Conservation (phyloP, 2,888 invertebrate genomes). For the Hypena proboscidalis region DNA sequence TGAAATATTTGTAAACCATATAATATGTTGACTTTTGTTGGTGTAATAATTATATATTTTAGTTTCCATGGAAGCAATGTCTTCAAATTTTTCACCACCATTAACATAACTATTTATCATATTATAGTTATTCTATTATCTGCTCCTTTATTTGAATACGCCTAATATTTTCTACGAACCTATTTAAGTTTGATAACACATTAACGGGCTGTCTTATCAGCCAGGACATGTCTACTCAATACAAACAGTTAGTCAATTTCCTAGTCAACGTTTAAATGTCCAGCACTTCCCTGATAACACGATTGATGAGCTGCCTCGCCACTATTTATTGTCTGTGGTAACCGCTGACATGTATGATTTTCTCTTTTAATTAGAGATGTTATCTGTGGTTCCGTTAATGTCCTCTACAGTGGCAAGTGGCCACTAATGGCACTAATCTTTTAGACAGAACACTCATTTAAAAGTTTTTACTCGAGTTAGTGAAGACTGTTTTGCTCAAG, state of each 20-base stretch:
- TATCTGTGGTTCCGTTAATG: slow-evolving; percentile 71
- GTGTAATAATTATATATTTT: too few species aligned
- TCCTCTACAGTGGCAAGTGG: slow-evolving; percentile 56
- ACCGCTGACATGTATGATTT: slow-evolving; percentile 58
- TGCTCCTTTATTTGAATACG: too few species aligned
- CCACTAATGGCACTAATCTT: too few species aligned
- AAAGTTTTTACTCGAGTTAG: too few species aligned
- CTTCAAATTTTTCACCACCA: too few species aligned
- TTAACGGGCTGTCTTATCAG: slow-evolving; percentile 48
- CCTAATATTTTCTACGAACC: slow-evolving; percentile 29
- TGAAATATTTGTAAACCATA: too few species aligned
- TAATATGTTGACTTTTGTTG: too few species aligned
- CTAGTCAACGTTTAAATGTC: slow-evolving; percentile 51
- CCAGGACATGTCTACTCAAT: slow-evolving; percentile 41
- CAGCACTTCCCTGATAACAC: slow-evolving; percentile 39
- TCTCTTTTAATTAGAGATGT: slow-evolving; percentile 69
- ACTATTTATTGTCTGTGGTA: slow-evolving; percentile 45
- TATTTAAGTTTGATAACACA: slow-evolving; percentile 36
- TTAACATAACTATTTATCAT: too few species aligned
- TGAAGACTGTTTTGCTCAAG: too few species aligned
- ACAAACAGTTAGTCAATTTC: slow-evolving; percentile 46
- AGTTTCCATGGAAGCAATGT: too few species aligned
- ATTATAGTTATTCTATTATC: too few species aligned
- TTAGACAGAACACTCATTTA: too few species aligned
- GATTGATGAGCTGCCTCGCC: slow-evolving; percentile 52